Percentiles rank a stretch among this genome's conserved stretches.
Evolutionary conservation across 2,797 vertebrate genomes (phyloP).

Genomic region (Oreortyx pictus): DNA sequence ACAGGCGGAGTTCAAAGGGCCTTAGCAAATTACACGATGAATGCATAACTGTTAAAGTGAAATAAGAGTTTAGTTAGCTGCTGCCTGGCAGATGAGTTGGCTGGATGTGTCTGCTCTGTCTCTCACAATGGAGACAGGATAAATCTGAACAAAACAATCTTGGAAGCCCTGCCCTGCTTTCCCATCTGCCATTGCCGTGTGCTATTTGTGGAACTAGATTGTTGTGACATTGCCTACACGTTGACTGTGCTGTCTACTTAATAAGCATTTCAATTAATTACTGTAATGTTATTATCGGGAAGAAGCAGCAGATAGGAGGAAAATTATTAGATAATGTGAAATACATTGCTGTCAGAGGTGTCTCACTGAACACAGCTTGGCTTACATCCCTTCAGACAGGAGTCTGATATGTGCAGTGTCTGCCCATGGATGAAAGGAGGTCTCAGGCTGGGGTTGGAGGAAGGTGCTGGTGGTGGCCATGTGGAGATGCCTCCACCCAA

Average conservation of each 20-base stretch:
- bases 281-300: conserved; percentile 28
- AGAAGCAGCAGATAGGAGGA: conserved; percentile 23
- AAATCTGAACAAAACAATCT: not conserved
- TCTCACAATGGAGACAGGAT: not conserved
- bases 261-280: conserved; percentile 38
- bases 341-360: conserved; percentile 15
- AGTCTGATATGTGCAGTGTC: not conserved
- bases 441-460: not conserved
- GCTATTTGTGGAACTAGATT: not conserved
- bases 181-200: not conserved
- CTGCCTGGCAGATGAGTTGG: not conserved
- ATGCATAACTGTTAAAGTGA: not conserved
- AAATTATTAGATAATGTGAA: conserved; percentile 34
- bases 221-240: not conserved
- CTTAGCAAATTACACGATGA: not conserved
- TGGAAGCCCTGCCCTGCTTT: not conserved
- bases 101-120: not conserved
- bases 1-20: not conserved
- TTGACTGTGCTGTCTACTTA: conserved; percentile 7
- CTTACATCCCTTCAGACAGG: not conserved
- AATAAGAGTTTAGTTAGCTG: not conserved
- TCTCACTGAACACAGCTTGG: conserved; percentile 13
- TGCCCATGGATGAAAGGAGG: not conserved
- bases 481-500: accelerated
- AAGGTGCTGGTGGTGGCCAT: not conserved